Evolutionary conservation across 2,888 invertebrate species (phyloP).

Genomic region (Cyclophora punctaria): DNA sequence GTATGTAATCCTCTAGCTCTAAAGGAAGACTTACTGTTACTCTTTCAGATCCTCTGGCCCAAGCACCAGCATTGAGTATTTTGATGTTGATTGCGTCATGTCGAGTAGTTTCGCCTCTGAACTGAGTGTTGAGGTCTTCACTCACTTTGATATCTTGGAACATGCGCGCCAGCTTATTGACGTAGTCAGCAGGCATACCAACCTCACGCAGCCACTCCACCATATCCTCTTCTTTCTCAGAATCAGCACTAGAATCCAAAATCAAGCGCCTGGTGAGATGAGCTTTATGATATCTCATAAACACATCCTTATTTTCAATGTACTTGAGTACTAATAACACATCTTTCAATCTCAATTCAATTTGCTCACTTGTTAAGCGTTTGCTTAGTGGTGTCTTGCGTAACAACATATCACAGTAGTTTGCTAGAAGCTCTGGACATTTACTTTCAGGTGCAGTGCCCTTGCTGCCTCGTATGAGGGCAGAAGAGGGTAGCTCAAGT

Average conservation of each 20-base stretch:
- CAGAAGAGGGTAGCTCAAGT: slow-evolving; percentile 78
- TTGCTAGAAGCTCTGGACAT: slow-evolving; percentile 98
- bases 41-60: slow-evolving; percentile 96
- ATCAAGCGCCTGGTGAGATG: slow-evolving; percentile 96
- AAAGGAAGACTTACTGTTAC: slow-evolving; percentile 96
- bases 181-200: slow-evolving; percentile 99
- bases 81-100: slow-evolving; percentile 97
- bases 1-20: slow-evolving; percentile 98
- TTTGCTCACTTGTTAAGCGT: slow-evolving; percentile 96
- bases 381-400: slow-evolving; percentile 97
- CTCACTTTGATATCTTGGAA: slow-evolving; percentile 98
- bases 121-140: slow-evolving; percentile 96
- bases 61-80: slow-evolving; percentile 98
- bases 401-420: slow-evolving; percentile 99
- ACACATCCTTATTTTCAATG: slow-evolving; percentile 99
- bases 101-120: slow-evolving; percentile 86
- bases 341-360: slow-evolving; percentile 93
- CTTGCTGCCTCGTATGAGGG: slow-evolving; percentile 77
- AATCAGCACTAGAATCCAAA: slow-evolving; percentile 98
- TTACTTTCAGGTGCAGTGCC: slow-evolving; percentile 93
- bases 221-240: slow-evolving; percentile 99
- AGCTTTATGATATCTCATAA: slow-evolving; percentile 99
- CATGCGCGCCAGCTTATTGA: slow-evolving; percentile 98
- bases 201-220: slow-evolving; percentile 98
- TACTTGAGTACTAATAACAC: slow-evolving; percentile 98